Base-by-base conservation (phyloP, 2,888 invertebrate genomes). In the Melikaiella ostensackeni region DNA sequence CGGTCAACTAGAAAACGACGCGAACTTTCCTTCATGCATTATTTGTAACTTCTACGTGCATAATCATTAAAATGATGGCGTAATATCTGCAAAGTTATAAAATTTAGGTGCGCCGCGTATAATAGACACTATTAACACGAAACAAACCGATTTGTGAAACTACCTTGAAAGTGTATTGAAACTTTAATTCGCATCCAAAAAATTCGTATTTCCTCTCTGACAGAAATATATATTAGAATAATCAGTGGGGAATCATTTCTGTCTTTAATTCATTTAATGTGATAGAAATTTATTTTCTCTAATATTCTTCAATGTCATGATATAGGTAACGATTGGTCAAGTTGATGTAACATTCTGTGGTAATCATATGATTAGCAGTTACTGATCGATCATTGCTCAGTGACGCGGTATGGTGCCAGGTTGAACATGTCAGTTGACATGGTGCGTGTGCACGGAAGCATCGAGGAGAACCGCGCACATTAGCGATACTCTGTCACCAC, bases 401-500 rank as follows among this genome's bases (percentile, higher is more conserved):
- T 73, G 70, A 76, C 19, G 46, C 59, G n/a, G 33, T 59, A 61
- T 46, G 13, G 7, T 24, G 19, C 57, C 27, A 24, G 38, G 55
- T 33, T 61, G 19, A 38, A 50, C 30, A 46, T 27, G 13, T 24
- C 30, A 50, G 24, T 42, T 50, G 21, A 42, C 30, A 50, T 24
- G 50, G 46, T 13, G 42, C 16, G 27, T 62, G 27, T 33, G 62
- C 27, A 62, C n/a, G 62, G 62, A 62, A 62, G 19, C 59, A 38
- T 11, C 30, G n/a, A n/a, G 21, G 50, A 55, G 9, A 55, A 55
- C n/a, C 59, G 57, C 24, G 42, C 30, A 27, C 59, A 75, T 74
- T 76, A 59, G 74, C 38, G 64, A 66, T 46, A 76, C 27, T 74
- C 63, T 42, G 38, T 16, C 38, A n/a, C 33, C 27, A 62, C 21